These are phyloP conservation scores for Lamproptera curius DNA, from an alignment of 2,888 invertebrate species.

Conservation along the genomic window DNA sequence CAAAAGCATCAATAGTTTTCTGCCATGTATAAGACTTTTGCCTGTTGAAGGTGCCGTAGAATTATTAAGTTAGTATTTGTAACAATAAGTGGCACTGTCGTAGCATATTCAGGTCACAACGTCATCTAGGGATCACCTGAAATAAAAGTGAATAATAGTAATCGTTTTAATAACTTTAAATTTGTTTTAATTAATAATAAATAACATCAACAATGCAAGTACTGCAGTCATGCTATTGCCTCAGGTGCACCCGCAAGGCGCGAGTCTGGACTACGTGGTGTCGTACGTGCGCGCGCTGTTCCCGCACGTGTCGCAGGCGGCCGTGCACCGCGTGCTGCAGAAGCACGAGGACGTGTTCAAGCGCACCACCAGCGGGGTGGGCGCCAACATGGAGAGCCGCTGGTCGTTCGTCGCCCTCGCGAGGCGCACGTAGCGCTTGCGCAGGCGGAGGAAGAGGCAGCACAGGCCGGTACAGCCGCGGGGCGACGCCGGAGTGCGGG, in stretches of 20 bases:
- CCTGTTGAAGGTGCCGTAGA: too few species aligned
- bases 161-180: too few species aligned
- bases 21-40: too few species aligned
- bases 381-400: slow-evolving; percentile 89
- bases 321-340: slow-evolving; percentile 87
- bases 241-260: slow-evolving; percentile 95
- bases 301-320: slow-evolving; percentile 82
- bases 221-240: too few species aligned
- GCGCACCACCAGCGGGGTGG: slow-evolving; percentile 87
- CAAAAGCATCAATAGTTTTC: too few species aligned
- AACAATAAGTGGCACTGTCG: too few species aligned
- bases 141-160: too few species aligned
- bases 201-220: too few species aligned
- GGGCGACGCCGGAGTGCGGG: neutral
- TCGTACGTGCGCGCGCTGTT: slow-evolving; percentile 92
- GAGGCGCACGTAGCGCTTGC: slow-evolving; percentile 15
- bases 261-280: slow-evolving; percentile 93
- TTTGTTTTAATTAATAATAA: too few species aligned
- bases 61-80: too few species aligned
- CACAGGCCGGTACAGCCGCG: neutral
- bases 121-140: too few species aligned
- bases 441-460: neutral
- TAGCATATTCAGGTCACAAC: too few species aligned
- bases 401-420: slow-evolving; percentile 91
- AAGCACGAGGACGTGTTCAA: slow-evolving; percentile 89